Evolutionary conservation across 2,113 vertebrate species (phyloP).

Genomic region (Sinosuthora webbiana): DNA sequence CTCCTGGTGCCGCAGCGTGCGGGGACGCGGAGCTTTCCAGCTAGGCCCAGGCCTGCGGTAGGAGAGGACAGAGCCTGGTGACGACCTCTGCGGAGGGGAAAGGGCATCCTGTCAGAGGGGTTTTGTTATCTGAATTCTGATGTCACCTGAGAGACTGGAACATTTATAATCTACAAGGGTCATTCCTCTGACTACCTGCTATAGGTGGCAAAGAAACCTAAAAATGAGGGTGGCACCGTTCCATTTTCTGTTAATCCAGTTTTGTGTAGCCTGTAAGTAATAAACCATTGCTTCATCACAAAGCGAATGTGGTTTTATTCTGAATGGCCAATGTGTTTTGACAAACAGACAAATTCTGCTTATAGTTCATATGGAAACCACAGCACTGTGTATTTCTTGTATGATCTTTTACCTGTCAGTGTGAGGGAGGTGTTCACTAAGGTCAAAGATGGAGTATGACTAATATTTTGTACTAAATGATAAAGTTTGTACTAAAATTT

Average conservation of each 20-base stretch:
- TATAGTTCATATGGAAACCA: neutral
- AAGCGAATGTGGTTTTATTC: neutral
- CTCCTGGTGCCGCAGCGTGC: fast-evolving
- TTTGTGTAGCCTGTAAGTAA: neutral
- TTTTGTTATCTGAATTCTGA: fast-evolving
- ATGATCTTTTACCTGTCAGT: neutral
- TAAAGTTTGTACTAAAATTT: neutral
- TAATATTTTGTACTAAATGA: neutral
- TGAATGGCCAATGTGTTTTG: neutral
- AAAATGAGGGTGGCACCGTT: neutral
- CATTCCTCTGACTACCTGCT: neutral
- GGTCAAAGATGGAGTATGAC: neutral
- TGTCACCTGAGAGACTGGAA: neutral
- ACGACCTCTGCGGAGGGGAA: neutral
- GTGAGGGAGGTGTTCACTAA: neutral
- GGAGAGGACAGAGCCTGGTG: neutral
- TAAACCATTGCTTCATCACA: neutral
- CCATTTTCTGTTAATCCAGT: fast-evolving
- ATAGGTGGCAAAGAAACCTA: neutral
- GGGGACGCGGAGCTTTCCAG: fast-evolving
- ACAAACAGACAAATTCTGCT: neutral
- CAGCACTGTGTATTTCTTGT: neutral
- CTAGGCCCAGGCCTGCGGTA: neutral
- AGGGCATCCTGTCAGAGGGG: fast-evolving
- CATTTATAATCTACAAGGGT: fast-evolving